Evolutionary conservation across 2,113 vertebrate genomes (phyloP), one percentile per base, ranked within the genome.

Genomic region (Sceloporus undulatus): DNA sequence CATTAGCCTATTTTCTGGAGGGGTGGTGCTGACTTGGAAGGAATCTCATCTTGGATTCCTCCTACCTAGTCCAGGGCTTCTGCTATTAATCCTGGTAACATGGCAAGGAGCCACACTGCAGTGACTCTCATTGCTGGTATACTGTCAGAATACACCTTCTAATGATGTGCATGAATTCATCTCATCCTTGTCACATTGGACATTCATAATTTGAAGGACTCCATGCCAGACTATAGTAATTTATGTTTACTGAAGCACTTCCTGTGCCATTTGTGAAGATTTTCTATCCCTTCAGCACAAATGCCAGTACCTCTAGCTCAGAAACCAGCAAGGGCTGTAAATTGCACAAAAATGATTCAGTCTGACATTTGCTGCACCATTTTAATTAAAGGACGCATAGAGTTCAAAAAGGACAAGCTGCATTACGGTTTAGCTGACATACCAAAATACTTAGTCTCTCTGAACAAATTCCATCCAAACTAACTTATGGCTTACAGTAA

Each of bases 1-100:
- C 79, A 79, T 81, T 76, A 7, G 56, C 62, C 18, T 16, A 2
- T 48, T 91, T 90, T n/a, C 75, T 66, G 68, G 77, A 59, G 6
- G 48, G 23, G 59, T 2, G 25, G 19, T 73, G 54, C 42, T 62
- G 52, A 38, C 16, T 8, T 2, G 16, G 10, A 16, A 42, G 11
- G 56, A 74, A 66, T 19, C 18, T 25, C 21, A 40, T 83, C 18
- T 29, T 42, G 0, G 5, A 70, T 54, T 79, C 14, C 21, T 86
- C n/a, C 54, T 1, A 2, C 79, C 13, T n/a, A 23, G 9, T 27
- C 77, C 4, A 29, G 5, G 48, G 14, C 14, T 73, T 80, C n/a
- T 59, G 34, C 8, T 52, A 79, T 16, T 38, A 29, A 13, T 56
- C 21, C 18, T 29, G 25, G 2, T 19, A 34, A 25, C 1, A 8